Base-by-base conservation (phyloP, 2,888 invertebrate species). In the Lomographa bimaculata region DNA sequence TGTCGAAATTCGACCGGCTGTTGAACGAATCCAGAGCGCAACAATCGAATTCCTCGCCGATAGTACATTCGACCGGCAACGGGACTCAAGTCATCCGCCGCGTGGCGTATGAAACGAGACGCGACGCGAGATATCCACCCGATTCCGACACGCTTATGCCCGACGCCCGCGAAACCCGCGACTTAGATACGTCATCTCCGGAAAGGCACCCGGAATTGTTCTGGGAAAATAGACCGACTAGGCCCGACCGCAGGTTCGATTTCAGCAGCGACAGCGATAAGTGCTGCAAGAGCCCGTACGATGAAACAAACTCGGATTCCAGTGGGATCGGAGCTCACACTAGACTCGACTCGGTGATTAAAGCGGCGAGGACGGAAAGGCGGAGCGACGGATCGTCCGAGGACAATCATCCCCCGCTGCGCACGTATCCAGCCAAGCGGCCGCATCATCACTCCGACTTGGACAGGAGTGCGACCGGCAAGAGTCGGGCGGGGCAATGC, bases 211-310 rank as follows among this genome's bases (percentile, higher is more conserved):
- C 79, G 0, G 87, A 89, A 28, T 44, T 87, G 9, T 90, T 85
- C 50, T 90, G 90, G 89, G 89, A 90, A 46, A 79, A 81, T 0
- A 82, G 85, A 0, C 70, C 79, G 0, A 78, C 85, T 37, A 68
- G 84, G 7, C 78, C 77, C 0, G 87, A 83, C 4, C 59, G 71
- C 19, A 52, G 80, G 2, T 42, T 83, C 11, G 84, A 89, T 33
- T 89, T 78, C 39, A 87, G 86, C 51, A 86, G 83, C 39, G 89
- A 90, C 49, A 87, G 84, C 43, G 89, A 89, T 25, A 89, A 89
- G 40, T 87, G 89, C 50, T 85, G 86, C 55, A 86, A 84, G 37
- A 89, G 86, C 40, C 86, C 89, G 0, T 79, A 75, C 49, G 89
- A 89, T 27, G 85, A 87, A 50, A 74, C 78, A 0, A 85, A 84